Evolutionary conservation across 2,888 invertebrate species (phyloP), one percentile per base, ranked within the genome.

Genomic region (Melieria omissa): DNA sequence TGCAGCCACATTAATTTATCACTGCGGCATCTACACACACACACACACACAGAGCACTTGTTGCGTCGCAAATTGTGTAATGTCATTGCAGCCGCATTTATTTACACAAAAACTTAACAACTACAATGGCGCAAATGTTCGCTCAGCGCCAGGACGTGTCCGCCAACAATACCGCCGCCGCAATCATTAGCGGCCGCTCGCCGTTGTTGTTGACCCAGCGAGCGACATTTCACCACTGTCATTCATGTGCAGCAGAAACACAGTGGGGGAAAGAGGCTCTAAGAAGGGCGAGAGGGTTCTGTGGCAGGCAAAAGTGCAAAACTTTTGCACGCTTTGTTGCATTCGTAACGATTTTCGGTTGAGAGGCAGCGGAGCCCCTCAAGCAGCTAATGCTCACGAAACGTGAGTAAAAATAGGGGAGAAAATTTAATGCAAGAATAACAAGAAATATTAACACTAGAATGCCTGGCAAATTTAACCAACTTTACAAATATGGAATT

Each of bases 31-130:
- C 29, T 29, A 29, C 29, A 29, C 1, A 29, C 29, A 16, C 16
- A 16, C 16, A 16, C 16, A 29, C 29, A 29, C 29, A 29, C 29
- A 29, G 29, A 29, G 29, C 29, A 29, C 29, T 29, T 29, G 29
- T 29, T 29, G 54, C 14, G 10, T 7, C 29, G 44, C 46, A 57
- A 57, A 57, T 65, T 65, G 65, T 65, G 65, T 66, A 58, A 66
- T 58, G 66, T 66, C 66, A 66, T 57, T 47, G 9, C n/a, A 57
- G 46, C 47, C 58, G 65, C 66, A 58, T 47, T 66, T 58, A 66
- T 66, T 66, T 57, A 66, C 47, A 58, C 58, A 58, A 58, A 58
- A 55, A 66, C 66, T 58, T 47, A 58, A 44, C 55, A 45, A 41
- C 42, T 7, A 49, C 5, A 52, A 42, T 9, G 54, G 5, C 46